These are phyloP conservation scores for Gastrophysa polygoni DNA, from an alignment of 2,888 invertebrate genomes.

Conservation along the genomic window DNA sequence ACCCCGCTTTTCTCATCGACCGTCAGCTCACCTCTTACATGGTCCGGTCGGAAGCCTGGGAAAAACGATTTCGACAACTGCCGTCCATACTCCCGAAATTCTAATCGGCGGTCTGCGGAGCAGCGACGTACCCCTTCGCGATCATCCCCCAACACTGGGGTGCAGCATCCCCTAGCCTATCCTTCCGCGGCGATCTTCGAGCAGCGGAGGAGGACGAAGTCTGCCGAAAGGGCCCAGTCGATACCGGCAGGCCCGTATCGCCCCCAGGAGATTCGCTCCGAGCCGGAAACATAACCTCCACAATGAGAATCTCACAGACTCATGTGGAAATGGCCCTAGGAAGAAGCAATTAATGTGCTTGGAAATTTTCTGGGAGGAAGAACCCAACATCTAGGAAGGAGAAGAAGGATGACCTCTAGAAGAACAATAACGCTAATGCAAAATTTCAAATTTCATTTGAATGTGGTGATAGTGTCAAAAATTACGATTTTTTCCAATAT, in stretches of 20 bases:
- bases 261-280: neutral
- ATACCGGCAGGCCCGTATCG: slow-evolving; percentile 41
- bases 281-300: too few relatives aligned
- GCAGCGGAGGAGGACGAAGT: slow-evolving; percentile 47
- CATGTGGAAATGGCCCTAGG: too few relatives aligned
- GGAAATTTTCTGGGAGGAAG: too few relatives aligned
- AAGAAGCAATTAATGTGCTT: too few relatives aligned
- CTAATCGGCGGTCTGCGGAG: slow-evolving; percentile 40
- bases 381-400: too few relatives aligned
- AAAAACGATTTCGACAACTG: slow-evolving; percentile 19
- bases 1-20: too few relatives aligned
- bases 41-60: slow-evolving; percentile 31
- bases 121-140: slow-evolving; percentile 39
- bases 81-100: slow-evolving; percentile 30
- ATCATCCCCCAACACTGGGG: slow-evolving; percentile 55
- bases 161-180: slow-evolving; percentile 52
- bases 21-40: slow-evolving; percentile 47
- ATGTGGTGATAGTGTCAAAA: too few relatives aligned
- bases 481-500: too few relatives aligned
- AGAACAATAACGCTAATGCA: too few relatives aligned
- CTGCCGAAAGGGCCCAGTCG: slow-evolving; percentile 53
- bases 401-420: too few relatives aligned
- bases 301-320: too few relatives aligned
- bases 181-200: slow-evolving; percentile 39
- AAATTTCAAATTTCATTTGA: too few relatives aligned